Percentiles rank a stretch among this genome's conserved stretches.
Evolutionary conservation across 2,113 vertebrate species (phyloP).

Genomic region (Lepidothrix coronata): DNA sequence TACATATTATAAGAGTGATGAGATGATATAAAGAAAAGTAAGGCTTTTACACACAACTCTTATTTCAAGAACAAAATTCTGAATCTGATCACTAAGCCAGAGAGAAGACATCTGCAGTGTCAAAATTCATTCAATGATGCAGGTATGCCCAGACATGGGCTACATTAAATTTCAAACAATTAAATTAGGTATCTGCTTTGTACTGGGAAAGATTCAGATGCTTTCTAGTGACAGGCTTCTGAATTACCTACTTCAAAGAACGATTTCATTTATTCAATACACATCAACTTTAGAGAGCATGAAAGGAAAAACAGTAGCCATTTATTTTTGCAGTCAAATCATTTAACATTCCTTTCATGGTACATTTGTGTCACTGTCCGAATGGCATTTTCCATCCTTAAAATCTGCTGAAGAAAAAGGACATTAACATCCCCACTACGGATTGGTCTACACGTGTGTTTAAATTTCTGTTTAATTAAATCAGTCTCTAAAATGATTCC

Average conservation of each 20-base stretch:
- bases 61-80: slow-evolving; percentile 37
- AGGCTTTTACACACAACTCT: slow-evolving; percentile 58
- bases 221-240: not conserved
- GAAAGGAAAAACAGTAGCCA: not conserved
- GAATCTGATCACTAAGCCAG: slow-evolving; percentile 34
- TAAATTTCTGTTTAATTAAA: not conserved
- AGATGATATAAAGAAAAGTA: slow-evolving; percentile 31
- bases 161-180: slow-evolving; percentile 36
- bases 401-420: not conserved
- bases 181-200: slow-evolving; percentile 18
- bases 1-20: slow-evolving; percentile 48
- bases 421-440: not conserved
- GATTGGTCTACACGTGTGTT: not conserved
- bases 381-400: not conserved
- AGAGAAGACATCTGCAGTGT: slow-evolving; percentile 19
- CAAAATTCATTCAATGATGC: slow-evolving; percentile 1
- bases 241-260: slow-evolving; percentile 13
- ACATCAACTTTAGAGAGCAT: not conserved
- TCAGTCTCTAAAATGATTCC: not conserved
- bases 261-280: slow-evolving; percentile 18
- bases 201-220: not conserved
- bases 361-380: not conserved
- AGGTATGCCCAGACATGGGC: not conserved
- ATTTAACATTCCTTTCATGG: not conserved
- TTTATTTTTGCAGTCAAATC: slow-evolving; percentile 25